Conservation (phyloP, 2,888 invertebrate species). For the Steinernema scapterisci region DNA sequence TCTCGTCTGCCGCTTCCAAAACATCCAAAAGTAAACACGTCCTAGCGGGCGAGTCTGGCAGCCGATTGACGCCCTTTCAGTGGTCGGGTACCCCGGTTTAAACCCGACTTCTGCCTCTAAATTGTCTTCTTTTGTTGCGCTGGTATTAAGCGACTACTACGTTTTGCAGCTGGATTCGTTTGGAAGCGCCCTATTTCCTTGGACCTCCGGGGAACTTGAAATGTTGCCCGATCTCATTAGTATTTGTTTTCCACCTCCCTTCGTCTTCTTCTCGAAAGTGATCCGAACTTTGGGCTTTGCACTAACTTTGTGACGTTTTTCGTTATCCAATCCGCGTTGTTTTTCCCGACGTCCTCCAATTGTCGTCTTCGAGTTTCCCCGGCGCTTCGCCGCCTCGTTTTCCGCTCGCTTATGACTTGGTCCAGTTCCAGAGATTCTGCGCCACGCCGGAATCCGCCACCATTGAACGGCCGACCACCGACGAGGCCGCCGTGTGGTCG, state of each 20-base stretch:
- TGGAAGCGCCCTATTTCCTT: not conserved
- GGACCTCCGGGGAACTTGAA: not conserved
- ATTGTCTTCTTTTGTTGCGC: too few relatives aligned
- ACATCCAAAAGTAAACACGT: too few relatives aligned
- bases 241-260: conserved; percentile 18
- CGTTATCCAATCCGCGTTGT: not conserved
- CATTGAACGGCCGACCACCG: not conserved
- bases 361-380: not conserved
- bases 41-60: too few relatives aligned
- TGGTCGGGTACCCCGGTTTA: too few relatives aligned
- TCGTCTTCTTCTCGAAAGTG: not conserved
- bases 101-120: not conserved
- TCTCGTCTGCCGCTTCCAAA: not conserved
- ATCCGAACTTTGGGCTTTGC: not conserved
- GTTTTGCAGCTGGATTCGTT: not conserved
- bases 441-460: not conserved
- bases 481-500: not conserved
- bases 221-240: conserved; percentile 2
- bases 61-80: too few relatives aligned
- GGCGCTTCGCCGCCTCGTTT: not conserved
- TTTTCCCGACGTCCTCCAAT: not conserved
- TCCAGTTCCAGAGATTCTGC: too few relatives aligned
- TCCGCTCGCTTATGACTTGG: not conserved
- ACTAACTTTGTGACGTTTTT: too few relatives aligned
- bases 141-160: too few relatives aligned